Conservation (phyloP, 1,140 invertebrate genomes). For the Cotesia vestalis region DNA sequence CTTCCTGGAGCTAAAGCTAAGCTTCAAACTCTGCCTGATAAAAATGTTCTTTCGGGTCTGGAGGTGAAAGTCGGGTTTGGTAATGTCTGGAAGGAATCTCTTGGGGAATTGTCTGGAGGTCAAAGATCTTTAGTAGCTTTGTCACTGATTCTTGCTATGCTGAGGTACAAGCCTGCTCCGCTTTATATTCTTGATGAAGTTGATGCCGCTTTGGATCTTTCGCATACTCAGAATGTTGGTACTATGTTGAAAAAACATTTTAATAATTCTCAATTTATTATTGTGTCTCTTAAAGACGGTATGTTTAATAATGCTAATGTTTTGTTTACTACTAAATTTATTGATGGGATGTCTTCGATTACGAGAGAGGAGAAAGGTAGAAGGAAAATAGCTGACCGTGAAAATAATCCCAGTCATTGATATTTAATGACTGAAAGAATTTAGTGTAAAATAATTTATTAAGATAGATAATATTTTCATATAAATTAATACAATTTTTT, state of each 20-base stretch:
- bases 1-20: slow-evolving; percentile 90
- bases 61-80: slow-evolving; percentile 95
- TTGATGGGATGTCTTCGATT: slow-evolving; percentile 94
- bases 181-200: slow-evolving; percentile 99
- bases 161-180: slow-evolving; percentile 97
- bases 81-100: slow-evolving; percentile 94
- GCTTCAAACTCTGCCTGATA: slow-evolving; percentile 78
- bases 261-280: slow-evolving; percentile 95
- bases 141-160: slow-evolving; percentile 94
- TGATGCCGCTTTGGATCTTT: slow-evolving; percentile 97
- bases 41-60: slow-evolving; percentile 83
- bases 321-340: slow-evolving; percentile 92
- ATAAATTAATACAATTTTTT: too few relatives aligned
- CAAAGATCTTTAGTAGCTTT: slow-evolving; percentile 96
- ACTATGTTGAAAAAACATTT: slow-evolving; percentile 95
- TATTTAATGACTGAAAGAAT: neutral
- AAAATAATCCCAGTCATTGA: neutral
- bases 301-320: slow-evolving; percentile 99
- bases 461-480: too few relatives aligned
- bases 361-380: slow-evolving; percentile 69
- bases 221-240: slow-evolving; percentile 99
- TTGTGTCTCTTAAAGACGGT: slow-evolving; percentile 98
- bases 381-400: slow-evolving; percentile 30
- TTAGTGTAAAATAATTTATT: neutral
- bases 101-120: slow-evolving; percentile 95